phyloP scores from a whole-genome alignment of 2,113 vertebrate species.

The Forbesichthys papilliferus region DNA sequence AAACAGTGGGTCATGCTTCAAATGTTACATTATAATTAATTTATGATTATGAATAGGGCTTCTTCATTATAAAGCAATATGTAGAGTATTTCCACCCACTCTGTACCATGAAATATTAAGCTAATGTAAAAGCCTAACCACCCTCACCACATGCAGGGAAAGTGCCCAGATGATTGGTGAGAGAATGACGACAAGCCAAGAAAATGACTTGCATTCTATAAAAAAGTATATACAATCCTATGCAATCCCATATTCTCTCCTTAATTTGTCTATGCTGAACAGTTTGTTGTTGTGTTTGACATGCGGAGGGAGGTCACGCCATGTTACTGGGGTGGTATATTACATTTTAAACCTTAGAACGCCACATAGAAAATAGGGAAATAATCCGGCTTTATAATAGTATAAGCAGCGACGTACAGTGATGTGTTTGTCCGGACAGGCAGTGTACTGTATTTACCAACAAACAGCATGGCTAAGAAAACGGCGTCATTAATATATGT shows the following conservation, averaged over 20 bases:
- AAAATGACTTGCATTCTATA: too few relatives aligned
- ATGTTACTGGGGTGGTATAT: neutral
- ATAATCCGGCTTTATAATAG: too few relatives aligned
- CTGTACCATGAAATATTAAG: slow-evolving; percentile 32
- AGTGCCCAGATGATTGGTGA: neutral
- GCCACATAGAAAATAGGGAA: neutral
- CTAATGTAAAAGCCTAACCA: slow-evolving; percentile 31
- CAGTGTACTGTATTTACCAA: too few relatives aligned
- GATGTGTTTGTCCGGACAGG: too few relatives aligned
- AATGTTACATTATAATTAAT: slow-evolving; percentile 56
- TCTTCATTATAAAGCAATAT: slow-evolving; percentile 50
- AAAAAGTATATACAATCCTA: too few relatives aligned
- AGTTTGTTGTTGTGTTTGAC: neutral
- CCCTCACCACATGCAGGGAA: neutral
- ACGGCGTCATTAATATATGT: too few relatives aligned
- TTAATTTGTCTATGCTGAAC: neutral
- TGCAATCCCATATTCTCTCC: neutral
- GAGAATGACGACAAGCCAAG: too few relatives aligned
- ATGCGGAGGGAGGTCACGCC: neutral
- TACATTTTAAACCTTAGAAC: neutral
- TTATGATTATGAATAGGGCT: slow-evolving; percentile 41
- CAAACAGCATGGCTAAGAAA: too few relatives aligned
- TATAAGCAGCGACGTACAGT: too few relatives aligned
- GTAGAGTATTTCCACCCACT: slow-evolving; percentile 19
- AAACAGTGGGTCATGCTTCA: slow-evolving; percentile 49